Percentiles rank a stretch among this genome's conserved stretches.
phyloP scores from a whole-genome alignment of 2,113 vertebrate genomes.

The Excalfactoria chinensis region DNA sequence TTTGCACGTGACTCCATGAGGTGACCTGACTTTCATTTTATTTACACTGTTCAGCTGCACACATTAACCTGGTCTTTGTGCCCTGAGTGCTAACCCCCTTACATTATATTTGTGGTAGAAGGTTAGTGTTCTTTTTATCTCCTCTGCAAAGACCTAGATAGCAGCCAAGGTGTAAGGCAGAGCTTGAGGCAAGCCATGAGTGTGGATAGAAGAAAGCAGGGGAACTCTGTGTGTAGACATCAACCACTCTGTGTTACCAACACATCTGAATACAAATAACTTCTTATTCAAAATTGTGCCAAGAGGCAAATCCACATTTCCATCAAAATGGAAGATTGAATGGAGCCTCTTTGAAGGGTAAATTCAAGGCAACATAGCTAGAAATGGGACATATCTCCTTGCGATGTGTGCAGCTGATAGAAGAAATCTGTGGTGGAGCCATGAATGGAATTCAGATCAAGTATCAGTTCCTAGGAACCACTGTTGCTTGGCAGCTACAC shows the following conservation, averaged over 20 bases:
- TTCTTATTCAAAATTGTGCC: accelerated
- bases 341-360: background rate
- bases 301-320: background rate
- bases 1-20: background rate
- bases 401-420: background rate
- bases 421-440: background rate
- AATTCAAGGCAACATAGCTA: background rate
- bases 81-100: background rate
- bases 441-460: background rate
- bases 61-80: background rate
- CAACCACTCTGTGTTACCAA: background rate
- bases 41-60: background rate
- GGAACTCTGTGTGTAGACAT: background rate
- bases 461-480: background rate
- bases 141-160: accelerated
- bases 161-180: background rate
- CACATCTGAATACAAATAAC: background rate
- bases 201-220: background rate
- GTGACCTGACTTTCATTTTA: background rate
- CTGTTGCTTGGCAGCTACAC: background rate
- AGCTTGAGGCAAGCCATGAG: background rate
- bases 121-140: accelerated
- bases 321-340: background rate
- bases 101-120: accelerated
- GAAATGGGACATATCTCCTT: background rate